These are phyloP conservation scores for Arremon brunneinucha DNA, from an alignment of 2,797 vertebrate species.

Conservation along the genomic window DNA sequence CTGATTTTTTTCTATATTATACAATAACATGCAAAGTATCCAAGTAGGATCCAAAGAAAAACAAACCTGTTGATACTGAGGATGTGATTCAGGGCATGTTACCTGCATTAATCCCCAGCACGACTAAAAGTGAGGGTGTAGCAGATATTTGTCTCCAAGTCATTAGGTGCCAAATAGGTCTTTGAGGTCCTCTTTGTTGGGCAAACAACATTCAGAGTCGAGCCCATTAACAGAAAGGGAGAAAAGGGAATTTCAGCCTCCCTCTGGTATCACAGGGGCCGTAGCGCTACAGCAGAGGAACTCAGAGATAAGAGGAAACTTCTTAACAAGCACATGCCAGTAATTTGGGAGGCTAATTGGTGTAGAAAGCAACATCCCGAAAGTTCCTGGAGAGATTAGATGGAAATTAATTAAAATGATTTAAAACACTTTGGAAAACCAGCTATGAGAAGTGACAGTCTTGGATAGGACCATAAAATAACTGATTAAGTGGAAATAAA, in stretches of 20 bases:
- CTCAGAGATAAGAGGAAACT: not conserved
- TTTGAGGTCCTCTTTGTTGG: not conserved
- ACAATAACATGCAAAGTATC: not conserved
- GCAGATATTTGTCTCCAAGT: not conserved
- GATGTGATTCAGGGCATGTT: not conserved
- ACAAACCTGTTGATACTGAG: not conserved
- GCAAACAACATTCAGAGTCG: not conserved
- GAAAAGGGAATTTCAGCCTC: not conserved
- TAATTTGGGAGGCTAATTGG: conserved; percentile 43
- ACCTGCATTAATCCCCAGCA: not conserved
- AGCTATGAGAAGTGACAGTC: not conserved
- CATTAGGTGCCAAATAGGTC: not conserved
- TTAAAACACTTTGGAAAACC: not conserved
- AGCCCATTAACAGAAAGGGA: not conserved
- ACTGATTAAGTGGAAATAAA: conserved; percentile 32
- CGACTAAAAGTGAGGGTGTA: not conserved
- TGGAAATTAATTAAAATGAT: conserved; percentile 49
- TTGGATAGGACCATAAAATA: not conserved
- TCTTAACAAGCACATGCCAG: not conserved
- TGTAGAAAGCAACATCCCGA: not conserved
- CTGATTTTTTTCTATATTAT: not conserved
- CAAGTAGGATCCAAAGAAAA: not conserved
- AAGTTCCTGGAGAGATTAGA: conserved; percentile 30
- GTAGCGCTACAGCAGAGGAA: not conserved
- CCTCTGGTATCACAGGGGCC: not conserved